Base-by-base conservation (phyloP, 2,888 invertebrate species). In the Tipula unca region DNA sequence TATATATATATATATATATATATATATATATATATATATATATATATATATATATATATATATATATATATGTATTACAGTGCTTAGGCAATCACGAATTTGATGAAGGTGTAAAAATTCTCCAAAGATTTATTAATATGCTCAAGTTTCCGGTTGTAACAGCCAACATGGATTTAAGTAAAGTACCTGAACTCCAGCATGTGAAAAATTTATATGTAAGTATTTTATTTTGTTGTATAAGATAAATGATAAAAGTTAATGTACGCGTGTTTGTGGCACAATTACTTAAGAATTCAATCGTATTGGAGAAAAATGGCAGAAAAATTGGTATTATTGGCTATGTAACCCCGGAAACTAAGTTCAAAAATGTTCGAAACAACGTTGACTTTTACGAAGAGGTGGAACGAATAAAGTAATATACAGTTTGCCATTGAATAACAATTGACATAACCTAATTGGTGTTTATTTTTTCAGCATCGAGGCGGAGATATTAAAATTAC, bases 1-100 rank as follows among this genome's bases (percentile, higher is more conserved):
- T n/a, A n/a, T n/a, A n/a, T n/a, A n/a, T n/a, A n/a, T n/a, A n/a
- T n/a, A n/a, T n/a, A n/a, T n/a, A n/a, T n/a, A n/a, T n/a, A n/a
- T n/a, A n/a, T n/a, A n/a, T n/a, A n/a, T n/a, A n/a, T n/a, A n/a
- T n/a, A n/a, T n/a, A n/a, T n/a, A n/a, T n/a, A n/a, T n/a, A n/a
- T n/a, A n/a, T n/a, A n/a, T n/a, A n/a, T n/a, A n/a, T n/a, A n/a
- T n/a, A n/a, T n/a, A n/a, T n/a, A n/a, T n/a, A n/a, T n/a, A n/a
- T n/a, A n/a, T n/a, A n/a, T n/a, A n/a, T n/a, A n/a, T n/a, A n/a
- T n/a, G n/a, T n/a, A n/a, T n/a, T n/a, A n/a, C n/a, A 97, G 96
- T 94, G 94, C 17, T 91, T 97, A 87, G 97, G 97, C 32, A 97
- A 97, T 89, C 97, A 97, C 89, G 97, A 97, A 90, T 96, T 97